Evolutionary conservation across 2,113 vertebrate genomes (phyloP), one percentile per base, ranked within the genome.

Genomic region (Colaptes auratus): DNA sequence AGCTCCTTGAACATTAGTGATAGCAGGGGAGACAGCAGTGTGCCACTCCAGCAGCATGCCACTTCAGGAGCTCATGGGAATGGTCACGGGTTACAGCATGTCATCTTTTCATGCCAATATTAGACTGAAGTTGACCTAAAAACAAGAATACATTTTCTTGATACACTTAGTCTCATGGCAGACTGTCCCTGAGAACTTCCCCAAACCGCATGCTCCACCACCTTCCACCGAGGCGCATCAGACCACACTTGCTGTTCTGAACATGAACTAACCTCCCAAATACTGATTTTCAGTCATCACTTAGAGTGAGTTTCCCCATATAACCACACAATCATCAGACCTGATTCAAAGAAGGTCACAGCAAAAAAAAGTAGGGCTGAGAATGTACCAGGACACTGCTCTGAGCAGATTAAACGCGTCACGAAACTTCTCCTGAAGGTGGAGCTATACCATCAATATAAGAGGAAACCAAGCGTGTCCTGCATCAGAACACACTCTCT

Each of bases 401-500:
- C 64, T 66, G 52, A 30, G 78, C 35, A 91, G 59, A 82, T 50
- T 31, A 73, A 91, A 82, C 0, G 16, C 78, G 80, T 35, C n/a
- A 16, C 0, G 0, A 31, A 59, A 56, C n/a, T 92, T 91, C 90
- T 95, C 95, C 92, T 69, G 28, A 96, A 96, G 95, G 82, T 94
- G 93, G 95, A 96, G 96, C 95, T 96, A 52, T 90, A 74, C 42
- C 79, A 83, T 86, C 72, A 83, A 4, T 25, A 0, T 52, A 73
- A 66, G 52, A 89, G 35, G 35, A 95, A 80, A 75, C 80, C 35
- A 58, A 39, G 39, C 39, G 42, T 44, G 15, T 74, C n/a, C 46
- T 25, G 33, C 21, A 30, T 52, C 33, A 42, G 15, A 66, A 23
- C 23, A 36, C 1, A 16, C 6, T 31, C 4, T 9, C 6, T 59